These are phyloP conservation scores for Rhinoderma darwinii DNA, from an alignment of 2,113 vertebrate genomes.

Conservation along the genomic window DNA sequence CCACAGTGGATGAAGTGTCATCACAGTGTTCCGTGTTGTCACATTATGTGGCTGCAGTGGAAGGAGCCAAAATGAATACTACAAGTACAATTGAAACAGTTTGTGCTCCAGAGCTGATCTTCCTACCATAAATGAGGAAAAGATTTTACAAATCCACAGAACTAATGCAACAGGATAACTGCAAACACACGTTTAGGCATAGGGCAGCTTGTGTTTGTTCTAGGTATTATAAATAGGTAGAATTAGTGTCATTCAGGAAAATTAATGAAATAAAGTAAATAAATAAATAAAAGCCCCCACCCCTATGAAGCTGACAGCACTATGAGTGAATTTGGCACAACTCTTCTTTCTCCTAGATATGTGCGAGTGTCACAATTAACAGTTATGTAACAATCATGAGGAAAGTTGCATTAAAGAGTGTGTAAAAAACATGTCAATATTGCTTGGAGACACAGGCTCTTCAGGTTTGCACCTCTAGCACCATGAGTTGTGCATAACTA, in stretches of 20 bases:
- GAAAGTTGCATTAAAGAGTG: neutral
- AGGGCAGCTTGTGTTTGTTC: too few species aligned
- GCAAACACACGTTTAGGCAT: too few species aligned
- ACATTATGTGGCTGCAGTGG: too few species aligned
- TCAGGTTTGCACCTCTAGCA: conserved; percentile 9
- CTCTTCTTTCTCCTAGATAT: neutral
- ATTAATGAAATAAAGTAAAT: neutral
- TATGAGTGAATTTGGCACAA: neutral
- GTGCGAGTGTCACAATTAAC: conserved; percentile 3
- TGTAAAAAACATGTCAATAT: neutral
- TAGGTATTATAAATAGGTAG: too few species aligned
- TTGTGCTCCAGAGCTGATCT: too few species aligned
- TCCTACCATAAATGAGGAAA: too few species aligned
- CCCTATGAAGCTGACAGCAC: neutral
- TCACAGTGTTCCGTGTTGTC: too few species aligned
- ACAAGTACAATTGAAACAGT: too few species aligned
- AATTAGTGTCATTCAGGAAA: neutral
- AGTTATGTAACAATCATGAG: neutral
- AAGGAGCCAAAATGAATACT: too few species aligned
- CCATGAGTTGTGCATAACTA: neutral
- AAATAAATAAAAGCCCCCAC: neutral
- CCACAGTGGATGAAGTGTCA: too few species aligned
- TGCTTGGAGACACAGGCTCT: neutral
- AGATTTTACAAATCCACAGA: neutral
- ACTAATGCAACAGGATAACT: too few species aligned